Conservation (phyloP, 2,797 vertebrate species). For the Ctenopoma multispine region DNA sequence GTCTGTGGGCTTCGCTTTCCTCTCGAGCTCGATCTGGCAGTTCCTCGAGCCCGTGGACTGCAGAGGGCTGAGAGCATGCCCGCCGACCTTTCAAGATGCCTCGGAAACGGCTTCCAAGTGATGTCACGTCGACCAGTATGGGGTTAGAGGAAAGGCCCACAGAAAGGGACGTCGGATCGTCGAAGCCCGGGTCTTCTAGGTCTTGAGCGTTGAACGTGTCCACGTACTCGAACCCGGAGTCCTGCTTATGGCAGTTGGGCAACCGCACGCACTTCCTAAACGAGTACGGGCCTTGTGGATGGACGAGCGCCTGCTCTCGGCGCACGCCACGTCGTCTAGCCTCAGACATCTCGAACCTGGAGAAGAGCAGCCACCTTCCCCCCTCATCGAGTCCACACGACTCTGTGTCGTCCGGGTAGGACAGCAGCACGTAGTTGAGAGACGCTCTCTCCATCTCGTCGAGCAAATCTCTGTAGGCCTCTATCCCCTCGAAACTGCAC, state of each 20-base stretch:
- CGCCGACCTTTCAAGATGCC: no score
- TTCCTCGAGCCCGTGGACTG: neutral
- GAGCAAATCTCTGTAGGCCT: neutral
- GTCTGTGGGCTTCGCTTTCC: neutral
- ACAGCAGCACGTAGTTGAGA: neutral
- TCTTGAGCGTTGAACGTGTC: constrained; percentile 11
- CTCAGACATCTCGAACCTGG: no score
- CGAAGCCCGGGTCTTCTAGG: neutral
- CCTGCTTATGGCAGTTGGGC: constrained; percentile 12
- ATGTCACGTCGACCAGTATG: neutral
- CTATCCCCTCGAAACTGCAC: neutral
- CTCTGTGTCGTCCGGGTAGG: neutral
- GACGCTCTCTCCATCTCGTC: constrained; percentile 10
- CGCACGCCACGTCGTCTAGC: no score
- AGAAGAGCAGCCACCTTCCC: no score
- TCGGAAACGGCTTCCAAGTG: neutral
- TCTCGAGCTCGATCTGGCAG: neutral
- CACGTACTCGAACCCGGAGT: neutral
- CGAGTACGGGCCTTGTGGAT: constrained; percentile 12
- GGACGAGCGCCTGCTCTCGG: neutral
- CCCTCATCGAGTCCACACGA: no score
- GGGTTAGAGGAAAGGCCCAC: constrained; percentile 1
- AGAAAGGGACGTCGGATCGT: neutral
- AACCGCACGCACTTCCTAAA: neutral
- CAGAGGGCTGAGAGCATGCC: no score